A percentile compares a stretch with the other conserved stretches of the same genome.
Conservation (phyloP, 2,888 invertebrate species). For the Mayetiola destructor region DNA sequence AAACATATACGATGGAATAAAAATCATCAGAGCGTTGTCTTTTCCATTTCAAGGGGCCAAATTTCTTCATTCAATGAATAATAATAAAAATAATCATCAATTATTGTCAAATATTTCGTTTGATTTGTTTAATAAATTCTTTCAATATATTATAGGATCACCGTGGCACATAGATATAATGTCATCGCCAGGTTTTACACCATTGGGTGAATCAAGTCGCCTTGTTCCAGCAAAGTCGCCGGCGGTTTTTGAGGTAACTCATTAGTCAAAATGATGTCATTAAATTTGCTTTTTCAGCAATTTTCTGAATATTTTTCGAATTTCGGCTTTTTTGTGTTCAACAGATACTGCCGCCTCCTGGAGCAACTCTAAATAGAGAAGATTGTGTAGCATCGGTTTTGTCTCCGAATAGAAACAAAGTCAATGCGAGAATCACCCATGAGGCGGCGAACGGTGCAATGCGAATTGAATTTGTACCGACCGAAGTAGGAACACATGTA, state of each 20-base stretch:
- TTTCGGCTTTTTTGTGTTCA: too few species aligned
- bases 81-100: background rate
- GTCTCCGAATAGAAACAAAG: conserved; percentile 72
- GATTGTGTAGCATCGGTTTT: conserved; percentile 51
- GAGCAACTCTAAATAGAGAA: conserved; percentile 39
- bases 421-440: conserved; percentile 68
- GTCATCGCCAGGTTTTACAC: conserved; percentile 60
- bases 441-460: conserved; percentile 70
- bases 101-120: background rate
- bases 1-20: background rate
- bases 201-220: conserved; percentile 74
- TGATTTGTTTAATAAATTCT: background rate
- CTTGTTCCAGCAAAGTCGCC: conserved; percentile 80
- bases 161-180: conserved; percentile 90
- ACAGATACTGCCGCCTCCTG: conserved; percentile 39
- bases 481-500: conserved; percentile 79
- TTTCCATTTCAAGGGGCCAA: background rate
- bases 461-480: conserved; percentile 82
- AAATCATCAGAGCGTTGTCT: background rate
- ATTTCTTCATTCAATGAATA: background rate
- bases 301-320: background rate
- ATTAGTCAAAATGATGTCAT: conserved; percentile 26
- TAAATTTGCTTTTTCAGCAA: background rate
- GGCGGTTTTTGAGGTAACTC: conserved; percentile 71
- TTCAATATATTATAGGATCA: conserved; percentile 54